phyloP scores from a whole-genome alignment of 1,140 invertebrate genomes.

The Drosophila burlai region DNA sequence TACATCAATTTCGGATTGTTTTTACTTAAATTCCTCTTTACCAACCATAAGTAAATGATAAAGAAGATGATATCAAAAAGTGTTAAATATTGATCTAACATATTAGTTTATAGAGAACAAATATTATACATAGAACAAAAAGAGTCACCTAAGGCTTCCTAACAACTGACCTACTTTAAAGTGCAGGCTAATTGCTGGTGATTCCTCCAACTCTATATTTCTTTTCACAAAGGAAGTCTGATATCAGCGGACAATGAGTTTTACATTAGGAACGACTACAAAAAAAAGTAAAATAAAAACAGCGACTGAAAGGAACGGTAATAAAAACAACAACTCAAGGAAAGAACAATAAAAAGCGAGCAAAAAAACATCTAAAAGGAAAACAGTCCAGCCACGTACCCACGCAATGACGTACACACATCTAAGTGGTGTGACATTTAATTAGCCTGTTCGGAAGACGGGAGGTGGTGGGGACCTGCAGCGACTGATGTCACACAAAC shows the following conservation, averaged over 20 bases:
- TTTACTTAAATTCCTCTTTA: background rate
- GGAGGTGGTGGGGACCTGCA: conserved; percentile 32
- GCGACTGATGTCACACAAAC: conserved; percentile 56
- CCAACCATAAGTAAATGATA: background rate
- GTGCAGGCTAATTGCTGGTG: background rate
- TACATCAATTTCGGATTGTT: too few relatives aligned
- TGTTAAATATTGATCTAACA: background rate
- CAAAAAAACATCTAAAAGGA: conserved; percentile 16
- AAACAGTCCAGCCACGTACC: conserved; percentile 26
- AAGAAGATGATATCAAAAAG: background rate
- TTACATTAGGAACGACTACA: conserved; percentile 15
- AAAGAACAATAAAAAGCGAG: conserved; percentile 17
- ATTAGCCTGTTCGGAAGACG: conserved; percentile 48
- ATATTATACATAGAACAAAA: background rate
- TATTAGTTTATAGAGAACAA: background rate
- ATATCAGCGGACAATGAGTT: conserved; percentile 42
- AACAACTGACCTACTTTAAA: background rate
- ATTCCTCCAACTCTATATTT: background rate
- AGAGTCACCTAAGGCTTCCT: conserved; percentile 1
- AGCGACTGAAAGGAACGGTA: conserved; percentile 13
- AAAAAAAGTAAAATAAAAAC: conserved; percentile 16
- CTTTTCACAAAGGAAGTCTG: conserved; percentile 8
- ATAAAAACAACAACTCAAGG: conserved; percentile 5
- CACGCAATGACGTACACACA: conserved; percentile 55
- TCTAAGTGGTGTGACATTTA: conserved; percentile 62